Conservation (phyloP, 2,797 vertebrate species). For the Lophotriccus pileatus region DNA sequence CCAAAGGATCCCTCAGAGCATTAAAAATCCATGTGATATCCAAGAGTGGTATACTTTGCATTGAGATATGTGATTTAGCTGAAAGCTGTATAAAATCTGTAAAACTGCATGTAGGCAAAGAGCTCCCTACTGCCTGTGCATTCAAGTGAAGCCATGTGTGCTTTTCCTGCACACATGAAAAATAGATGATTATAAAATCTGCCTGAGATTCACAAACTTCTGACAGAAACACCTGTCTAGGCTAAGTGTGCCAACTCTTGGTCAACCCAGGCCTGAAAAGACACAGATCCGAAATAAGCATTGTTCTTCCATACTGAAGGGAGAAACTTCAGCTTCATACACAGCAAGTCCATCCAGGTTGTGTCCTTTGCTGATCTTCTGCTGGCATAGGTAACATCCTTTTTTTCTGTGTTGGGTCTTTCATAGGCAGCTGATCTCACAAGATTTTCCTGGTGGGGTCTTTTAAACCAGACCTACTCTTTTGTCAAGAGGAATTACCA, state of each 20-base stretch:
- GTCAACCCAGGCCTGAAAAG: neutral
- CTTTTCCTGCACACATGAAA: neutral
- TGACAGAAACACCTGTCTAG: neutral
- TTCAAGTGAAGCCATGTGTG: neutral
- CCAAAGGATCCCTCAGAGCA: conserved; percentile 12
- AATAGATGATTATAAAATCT: conserved; percentile 34
- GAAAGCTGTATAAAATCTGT: conserved; percentile 36
- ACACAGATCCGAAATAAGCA: neutral
- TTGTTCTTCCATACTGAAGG: neutral
- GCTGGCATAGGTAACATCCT: neutral
- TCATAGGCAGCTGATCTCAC: neutral
- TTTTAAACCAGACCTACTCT: neutral
- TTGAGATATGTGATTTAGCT: neutral
- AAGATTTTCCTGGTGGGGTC: neutral
- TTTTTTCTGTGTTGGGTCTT: neutral
- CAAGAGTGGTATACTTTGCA: conserved; percentile 16
- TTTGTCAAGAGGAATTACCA: neutral
- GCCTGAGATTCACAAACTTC: neutral
- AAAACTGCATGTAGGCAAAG: neutral
- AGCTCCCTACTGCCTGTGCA: neutral
- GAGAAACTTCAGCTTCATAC: neutral
- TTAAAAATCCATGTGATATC: conserved; percentile 47
- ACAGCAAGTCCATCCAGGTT: neutral
- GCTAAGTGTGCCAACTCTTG: neutral
- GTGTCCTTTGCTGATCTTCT: neutral